Conservation (phyloP, 2,797 vertebrate genomes). For the Characodon lateralis region DNA sequence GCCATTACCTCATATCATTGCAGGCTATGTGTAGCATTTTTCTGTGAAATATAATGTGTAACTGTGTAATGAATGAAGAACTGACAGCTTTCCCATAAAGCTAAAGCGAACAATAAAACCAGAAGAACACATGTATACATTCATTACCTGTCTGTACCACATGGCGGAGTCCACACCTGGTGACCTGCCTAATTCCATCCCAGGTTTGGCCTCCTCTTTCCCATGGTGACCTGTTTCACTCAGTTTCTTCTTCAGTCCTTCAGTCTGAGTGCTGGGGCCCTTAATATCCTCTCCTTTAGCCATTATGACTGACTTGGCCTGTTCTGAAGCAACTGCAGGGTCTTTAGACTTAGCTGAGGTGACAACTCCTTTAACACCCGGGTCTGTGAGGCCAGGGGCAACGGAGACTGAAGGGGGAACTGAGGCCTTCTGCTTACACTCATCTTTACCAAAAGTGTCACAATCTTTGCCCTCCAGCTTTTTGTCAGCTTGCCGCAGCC, state of each 20-base stretch:
- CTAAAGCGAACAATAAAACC: background rate
- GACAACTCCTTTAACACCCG: conserved; percentile 79
- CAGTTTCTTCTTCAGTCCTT: conserved; percentile 94
- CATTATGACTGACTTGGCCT: conserved; percentile 93
- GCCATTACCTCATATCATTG: background rate
- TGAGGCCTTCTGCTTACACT: conserved; percentile 95
- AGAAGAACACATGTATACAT: background rate
- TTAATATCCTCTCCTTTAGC: conserved; percentile 90
- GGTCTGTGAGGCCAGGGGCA: conserved; percentile 89
- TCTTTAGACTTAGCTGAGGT: conserved; percentile 86
- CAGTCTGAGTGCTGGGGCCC: conserved; percentile 83
- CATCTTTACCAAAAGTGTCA: conserved; percentile 88
- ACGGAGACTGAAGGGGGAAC: conserved; percentile 92
- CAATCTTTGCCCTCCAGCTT: conserved; percentile 91
- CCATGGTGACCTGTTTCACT: conserved; percentile 87
- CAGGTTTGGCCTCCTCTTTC: conserved; percentile 91
- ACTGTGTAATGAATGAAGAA: too few species aligned
- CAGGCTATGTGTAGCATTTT: background rate
- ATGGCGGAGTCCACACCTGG: conserved; percentile 89
- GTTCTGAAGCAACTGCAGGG: conserved; percentile 88
- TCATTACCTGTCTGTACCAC: conserved; percentile 94
- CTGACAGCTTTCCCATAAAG: background rate
- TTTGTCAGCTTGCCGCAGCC: conserved; percentile 91
- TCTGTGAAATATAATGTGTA: too few species aligned
- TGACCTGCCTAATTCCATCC: conserved; percentile 64